These are phyloP conservation scores for Drosophila nebulosa DNA, from an alignment of 1,140 invertebrate species.

Conservation along the genomic window DNA sequence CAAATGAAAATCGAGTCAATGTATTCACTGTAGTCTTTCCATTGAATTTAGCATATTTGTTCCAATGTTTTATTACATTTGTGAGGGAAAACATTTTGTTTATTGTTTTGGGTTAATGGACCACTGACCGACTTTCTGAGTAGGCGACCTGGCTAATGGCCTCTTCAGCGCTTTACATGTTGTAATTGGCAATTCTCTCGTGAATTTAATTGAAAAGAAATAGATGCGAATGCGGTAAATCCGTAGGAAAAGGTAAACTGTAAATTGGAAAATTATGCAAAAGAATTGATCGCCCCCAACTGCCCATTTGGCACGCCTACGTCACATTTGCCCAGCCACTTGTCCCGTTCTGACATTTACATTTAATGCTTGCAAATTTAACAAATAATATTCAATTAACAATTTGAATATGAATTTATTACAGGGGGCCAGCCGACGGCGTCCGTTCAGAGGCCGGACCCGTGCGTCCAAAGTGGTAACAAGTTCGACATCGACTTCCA, in stretches of 20 bases:
- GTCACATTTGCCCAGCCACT: constrained; percentile 32
- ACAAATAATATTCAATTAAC: constrained; percentile 81
- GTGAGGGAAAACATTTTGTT: neutral
- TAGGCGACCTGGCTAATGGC: neutral
- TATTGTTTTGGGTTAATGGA: constrained; percentile 7
- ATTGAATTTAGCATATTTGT: constrained; percentile 44
- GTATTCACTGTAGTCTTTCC: constrained; percentile 16
- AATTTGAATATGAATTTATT: constrained; percentile 80
- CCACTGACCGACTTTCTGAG: neutral
- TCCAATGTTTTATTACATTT: constrained; percentile 22
- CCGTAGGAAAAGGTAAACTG: constrained; percentile 12
- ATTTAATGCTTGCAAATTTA: constrained; percentile 80
- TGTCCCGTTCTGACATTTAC: constrained; percentile 65
- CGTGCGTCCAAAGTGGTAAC: constrained; percentile 70
- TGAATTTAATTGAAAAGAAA: constrained; percentile 49
- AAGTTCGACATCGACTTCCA: constrained; percentile 72
- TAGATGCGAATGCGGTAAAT: constrained; percentile 3
- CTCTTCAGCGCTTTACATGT: neutral
- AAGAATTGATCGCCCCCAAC: constrained; percentile 27
- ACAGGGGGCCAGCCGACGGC: constrained; percentile 52
- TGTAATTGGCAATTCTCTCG: constrained; percentile 8
- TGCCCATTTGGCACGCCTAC: constrained; percentile 39
- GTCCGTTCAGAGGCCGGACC: constrained; percentile 59
- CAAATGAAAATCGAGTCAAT: constrained; percentile 17
- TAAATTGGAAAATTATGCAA: constrained; percentile 33